Evolutionary conservation across 2,113 vertebrate species (phyloP).

Genomic region (Apodemus speciosus): DNA sequence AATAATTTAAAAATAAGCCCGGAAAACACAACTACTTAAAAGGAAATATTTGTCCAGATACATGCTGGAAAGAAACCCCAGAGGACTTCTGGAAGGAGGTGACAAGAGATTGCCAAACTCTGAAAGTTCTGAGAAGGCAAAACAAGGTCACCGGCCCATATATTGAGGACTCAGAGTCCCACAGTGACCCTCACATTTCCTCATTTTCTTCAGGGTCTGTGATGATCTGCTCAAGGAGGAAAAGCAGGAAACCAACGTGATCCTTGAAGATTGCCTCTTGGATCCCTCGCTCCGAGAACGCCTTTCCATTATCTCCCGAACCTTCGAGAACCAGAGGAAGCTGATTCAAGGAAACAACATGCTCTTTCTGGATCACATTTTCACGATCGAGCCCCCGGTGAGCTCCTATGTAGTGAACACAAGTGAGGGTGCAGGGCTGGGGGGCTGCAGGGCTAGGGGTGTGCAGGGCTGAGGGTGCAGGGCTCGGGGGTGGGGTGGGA

Average conservation of each 20-base stretch:
- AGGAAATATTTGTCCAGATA: slow-evolving; percentile 43
- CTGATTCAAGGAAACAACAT: slow-evolving; percentile 77
- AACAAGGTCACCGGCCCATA: neutral
- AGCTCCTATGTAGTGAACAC: neutral
- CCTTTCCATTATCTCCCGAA: slow-evolving; percentile 80
- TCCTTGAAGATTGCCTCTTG: slow-evolving; percentile 81
- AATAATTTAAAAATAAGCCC: slow-evolving; percentile 51
- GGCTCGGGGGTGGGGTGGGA: too few relatives aligned
- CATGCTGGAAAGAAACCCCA: neutral
- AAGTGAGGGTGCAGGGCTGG: neutral
- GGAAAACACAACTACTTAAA: slow-evolving; percentile 51
- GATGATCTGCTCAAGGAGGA: slow-evolving; percentile 76
- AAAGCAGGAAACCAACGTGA: slow-evolving; percentile 70
- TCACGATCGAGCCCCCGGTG: slow-evolving; percentile 88
- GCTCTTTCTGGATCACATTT: slow-evolving; percentile 81
- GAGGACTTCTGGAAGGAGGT: neutral
- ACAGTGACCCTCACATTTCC: neutral
- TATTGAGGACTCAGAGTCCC: neutral
- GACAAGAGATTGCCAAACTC: neutral
- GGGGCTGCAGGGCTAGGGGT: too few relatives aligned
- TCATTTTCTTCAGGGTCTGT: slow-evolving; percentile 81
- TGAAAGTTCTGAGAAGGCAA: neutral
- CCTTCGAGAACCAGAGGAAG: slow-evolving; percentile 81
- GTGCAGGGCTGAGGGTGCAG: too few relatives aligned
- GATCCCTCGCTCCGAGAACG: slow-evolving; percentile 80